Conservation (phyloP, 2,113 vertebrate species). For the Chlorocebus sabaeus region DNA sequence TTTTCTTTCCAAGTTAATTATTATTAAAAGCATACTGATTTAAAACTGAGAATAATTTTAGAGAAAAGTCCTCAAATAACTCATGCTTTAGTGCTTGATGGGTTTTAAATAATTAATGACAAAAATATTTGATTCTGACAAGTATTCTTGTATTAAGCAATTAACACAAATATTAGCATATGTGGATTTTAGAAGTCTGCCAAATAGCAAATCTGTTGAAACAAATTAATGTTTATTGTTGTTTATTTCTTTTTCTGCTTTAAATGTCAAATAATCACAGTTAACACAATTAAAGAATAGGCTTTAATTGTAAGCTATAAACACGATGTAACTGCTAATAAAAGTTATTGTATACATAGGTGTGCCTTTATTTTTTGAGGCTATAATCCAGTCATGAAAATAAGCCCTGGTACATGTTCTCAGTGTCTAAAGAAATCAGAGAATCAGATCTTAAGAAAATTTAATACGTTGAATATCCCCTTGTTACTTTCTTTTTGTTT, state of each 20-base stretch:
- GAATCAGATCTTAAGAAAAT: not conserved
- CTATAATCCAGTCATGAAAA: not conserved
- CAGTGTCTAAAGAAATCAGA: slow-evolving; percentile 17
- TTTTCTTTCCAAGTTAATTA: slow-evolving; percentile 28
- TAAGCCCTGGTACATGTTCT: not conserved
- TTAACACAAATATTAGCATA: slow-evolving; percentile 58
- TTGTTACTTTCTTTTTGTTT: slow-evolving; percentile 25
- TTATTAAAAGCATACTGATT: not conserved
- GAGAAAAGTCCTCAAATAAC: not conserved
- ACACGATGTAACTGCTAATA: not conserved
- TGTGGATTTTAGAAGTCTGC: slow-evolving; percentile 55
- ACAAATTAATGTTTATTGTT: not conserved
- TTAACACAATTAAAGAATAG: not conserved
- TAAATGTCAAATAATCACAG: not conserved
- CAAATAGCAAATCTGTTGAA: slow-evolving; percentile 54
- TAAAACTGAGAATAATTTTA: slow-evolving; percentile 22
- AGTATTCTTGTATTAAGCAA: slow-evolving; percentile 45
- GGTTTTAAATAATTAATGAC: slow-evolving; percentile 55
- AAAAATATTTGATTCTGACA: slow-evolving; percentile 44
- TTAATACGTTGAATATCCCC: not conserved
- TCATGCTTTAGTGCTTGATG: not conserved
- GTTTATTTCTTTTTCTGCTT: slow-evolving; percentile 25
- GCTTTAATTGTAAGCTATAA: slow-evolving; percentile 22
- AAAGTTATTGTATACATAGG: not conserved
- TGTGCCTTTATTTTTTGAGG: slow-evolving; percentile 9